Base-by-base conservation (phyloP, 2,113 vertebrate species). In the Percina caprodes region DNA sequence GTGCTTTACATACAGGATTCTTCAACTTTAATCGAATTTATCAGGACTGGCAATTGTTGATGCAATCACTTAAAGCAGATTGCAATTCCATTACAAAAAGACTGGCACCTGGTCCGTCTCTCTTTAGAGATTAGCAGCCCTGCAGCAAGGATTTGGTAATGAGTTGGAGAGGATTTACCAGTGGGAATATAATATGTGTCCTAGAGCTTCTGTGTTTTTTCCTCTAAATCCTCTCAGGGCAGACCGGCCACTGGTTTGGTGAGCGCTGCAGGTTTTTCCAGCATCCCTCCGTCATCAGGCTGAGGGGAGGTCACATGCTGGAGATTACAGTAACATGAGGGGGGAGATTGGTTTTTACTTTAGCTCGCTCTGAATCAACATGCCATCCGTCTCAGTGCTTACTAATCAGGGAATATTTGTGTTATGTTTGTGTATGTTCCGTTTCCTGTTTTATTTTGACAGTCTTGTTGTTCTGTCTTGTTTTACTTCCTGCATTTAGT, bases 321-420 rank as follows among this genome's bases (percentile, higher is more conserved):
- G 52, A 91, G 93, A 93, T 94, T 94, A 94, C 87, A 88, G 87
- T 83, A 86, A 88, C 82, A 82, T 91, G 86, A 88, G 88, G 80
- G 82, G 90, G 56, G 74, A 80, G 89, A 89, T 88, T 89, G 91
- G 35, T 86, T 86, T 91, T 88, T 84, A 67, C 86, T 88, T 77
- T 82, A 77, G 72, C 74, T 86, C 39, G 3, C 73, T 82, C 70
- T 82, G 78, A 90, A 85, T 66, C 74, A 61, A 84, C 86, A 90
- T 72, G 83, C 79, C 79, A 71, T 85, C 86, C 86, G 79, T 42
- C 78, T 67, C 75, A 85, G 75, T 48, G 75, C 69, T 61, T 54
- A 56, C 82, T 80, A 83, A 92, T 93, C 86, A 71, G 84, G 83
- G 86, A 80, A 69, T 61, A 52, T 65, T 69, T 67, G 49, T 58